Evolutionary conservation across 1,140 invertebrate genomes (phyloP).

Genomic region (Plutomurus gul): DNA sequence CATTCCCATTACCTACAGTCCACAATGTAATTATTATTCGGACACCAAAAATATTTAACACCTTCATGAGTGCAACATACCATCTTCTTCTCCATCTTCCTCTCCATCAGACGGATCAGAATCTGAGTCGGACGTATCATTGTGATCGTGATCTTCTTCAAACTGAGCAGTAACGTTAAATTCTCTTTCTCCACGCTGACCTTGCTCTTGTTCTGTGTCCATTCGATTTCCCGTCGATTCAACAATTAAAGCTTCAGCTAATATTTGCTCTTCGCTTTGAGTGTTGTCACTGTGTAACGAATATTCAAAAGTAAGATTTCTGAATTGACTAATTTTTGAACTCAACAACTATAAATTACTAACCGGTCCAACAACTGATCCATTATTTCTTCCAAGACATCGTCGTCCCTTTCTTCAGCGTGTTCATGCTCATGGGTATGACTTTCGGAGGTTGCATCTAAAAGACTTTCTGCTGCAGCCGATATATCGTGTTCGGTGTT

Average conservation of each 20-base stretch:
- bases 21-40: background rate
- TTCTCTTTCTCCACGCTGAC: conserved; percentile 25
- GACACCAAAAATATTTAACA: background rate
- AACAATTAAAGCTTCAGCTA: conserved; percentile 58
- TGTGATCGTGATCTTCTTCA: conserved; percentile 55
- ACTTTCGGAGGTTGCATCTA: conserved; percentile 64
- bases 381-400: conserved; percentile 70
- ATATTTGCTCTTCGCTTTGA: conserved; percentile 54
- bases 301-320: background rate
- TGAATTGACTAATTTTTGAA: background rate
- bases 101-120: conserved; percentile 57
- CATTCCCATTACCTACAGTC: background rate
- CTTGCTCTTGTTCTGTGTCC: conserved; percentile 49
- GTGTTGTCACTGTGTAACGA: conserved; percentile 31
- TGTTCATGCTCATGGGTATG: conserved; percentile 61
- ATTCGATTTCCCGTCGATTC: conserved; percentile 51
- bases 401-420: conserved; percentile 55
- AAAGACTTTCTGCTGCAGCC: conserved; percentile 63
- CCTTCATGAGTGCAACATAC: conserved; percentile 23
- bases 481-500: conserved; percentile 71
- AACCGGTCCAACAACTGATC: conserved; percentile 69
- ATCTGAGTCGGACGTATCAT: conserved; percentile 57
- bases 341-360: background rate
- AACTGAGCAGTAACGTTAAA: conserved; percentile 38
- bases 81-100: conserved; percentile 57